A percentile compares a stretch with the other conserved stretches of the same genome.
Evolutionary conservation across 2,113 vertebrate species (phyloP).

Genomic region (Athene noctua): DNA sequence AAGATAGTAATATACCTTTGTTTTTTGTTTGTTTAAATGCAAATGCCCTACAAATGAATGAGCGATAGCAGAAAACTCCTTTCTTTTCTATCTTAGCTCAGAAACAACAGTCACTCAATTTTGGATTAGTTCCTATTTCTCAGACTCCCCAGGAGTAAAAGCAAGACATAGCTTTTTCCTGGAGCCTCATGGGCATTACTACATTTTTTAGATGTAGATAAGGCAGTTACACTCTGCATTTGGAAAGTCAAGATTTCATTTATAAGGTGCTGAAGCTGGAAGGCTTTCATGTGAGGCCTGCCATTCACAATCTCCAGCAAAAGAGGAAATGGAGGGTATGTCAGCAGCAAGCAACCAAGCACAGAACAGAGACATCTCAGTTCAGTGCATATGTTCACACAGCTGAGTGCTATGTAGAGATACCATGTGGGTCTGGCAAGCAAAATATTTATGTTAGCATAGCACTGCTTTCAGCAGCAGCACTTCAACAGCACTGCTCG

Average conservation of each 20-base stretch:
- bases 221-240: neutral
- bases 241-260: slow-evolving; percentile 36
- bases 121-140: slow-evolving; percentile 45
- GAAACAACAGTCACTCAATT: slow-evolving; percentile 4
- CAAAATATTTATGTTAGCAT: slow-evolving; percentile 27
- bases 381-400: slow-evolving; percentile 35
- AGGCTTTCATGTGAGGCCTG: neutral
- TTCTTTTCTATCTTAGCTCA: slow-evolving; percentile 10
- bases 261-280: slow-evolving; percentile 51
- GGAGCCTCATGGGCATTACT: slow-evolving; percentile 30
- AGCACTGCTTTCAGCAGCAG: slow-evolving; percentile 41
- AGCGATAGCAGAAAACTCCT: neutral
- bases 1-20: neutral
- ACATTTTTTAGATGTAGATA: slow-evolving; percentile 46
- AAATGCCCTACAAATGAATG: slow-evolving; percentile 3
- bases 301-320: neutral
- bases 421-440: neutral
- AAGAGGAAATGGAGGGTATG: slow-evolving; percentile 40
- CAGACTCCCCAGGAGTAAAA: slow-evolving; percentile 22
- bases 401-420: slow-evolving; percentile 22
- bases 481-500: neutral
- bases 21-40: neutral
- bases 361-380: slow-evolving; percentile 34
- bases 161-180: slow-evolving; percentile 14
- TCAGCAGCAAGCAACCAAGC: slow-evolving; percentile 21